Base-by-base conservation (phyloP, 37 sponge, comb jelly and placozoan species). In the Beroe ovata region DNA sequence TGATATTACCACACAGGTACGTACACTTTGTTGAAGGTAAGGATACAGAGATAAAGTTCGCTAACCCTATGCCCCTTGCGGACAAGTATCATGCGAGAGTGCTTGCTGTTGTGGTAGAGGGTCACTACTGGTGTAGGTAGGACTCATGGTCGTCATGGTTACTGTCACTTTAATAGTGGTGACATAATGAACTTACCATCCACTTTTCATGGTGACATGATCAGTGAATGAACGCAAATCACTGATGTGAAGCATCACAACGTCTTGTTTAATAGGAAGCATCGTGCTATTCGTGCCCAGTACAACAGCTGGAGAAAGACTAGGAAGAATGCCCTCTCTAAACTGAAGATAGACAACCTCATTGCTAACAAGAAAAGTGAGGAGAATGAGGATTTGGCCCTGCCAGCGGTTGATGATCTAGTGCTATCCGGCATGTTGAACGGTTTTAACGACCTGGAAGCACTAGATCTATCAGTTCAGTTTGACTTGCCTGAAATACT, bases 41-140 rank as follows among this genome's bases (percentile, higher is more conserved):
- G 47, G 84, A 77, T 0, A 77, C 84, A n/a, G 47, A 32, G n/a
- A 36, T 77, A 19, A 77, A 77, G 84, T 77, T 77, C 84, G 84
- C 84, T 40, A 77, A 77, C 47, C 84, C 84, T 0, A 39, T 77
- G 84, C 84, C 84, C 28, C 47, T 77, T 16, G 84, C 84, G 1
- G 84, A 77, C 54, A 77, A 42, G 21, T 77, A 77, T 54, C 84
- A 77, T 35, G 54, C 84, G 4, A 37, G 84, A 42, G 54, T 42
- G 2, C 42, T 77, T 6, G 84, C 84, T 20, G 84, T 77, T 0
- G 84, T 77, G 84, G 84, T 77, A 3, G 84, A 77, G 84, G 84
- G 84, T 3, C 84, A 77, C 21, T 77, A 77, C 38, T 77, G 84
- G 84, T 77, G 84, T 26, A 77, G 84, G 84, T 40, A 41, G 8